Conservation (phyloP, 2,888 invertebrate genomes). For the Strigamia crassipes region DNA sequence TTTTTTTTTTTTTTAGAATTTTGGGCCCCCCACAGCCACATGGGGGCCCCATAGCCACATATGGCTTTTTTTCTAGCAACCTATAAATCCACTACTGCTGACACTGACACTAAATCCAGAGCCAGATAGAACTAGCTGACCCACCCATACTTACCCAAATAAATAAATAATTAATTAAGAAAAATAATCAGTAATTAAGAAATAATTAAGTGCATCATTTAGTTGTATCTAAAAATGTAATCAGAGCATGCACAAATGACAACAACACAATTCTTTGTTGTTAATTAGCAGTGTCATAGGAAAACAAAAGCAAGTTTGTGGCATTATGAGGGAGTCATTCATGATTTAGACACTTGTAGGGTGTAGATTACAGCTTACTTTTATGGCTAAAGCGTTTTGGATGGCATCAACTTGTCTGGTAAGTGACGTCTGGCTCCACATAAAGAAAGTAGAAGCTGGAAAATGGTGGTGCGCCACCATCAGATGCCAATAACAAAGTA, state of each 20-base stretch:
- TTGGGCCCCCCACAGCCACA: too few species aligned
- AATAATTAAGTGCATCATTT: too few species aligned
- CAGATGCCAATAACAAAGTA: constrained; percentile 6
- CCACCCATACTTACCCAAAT: too few species aligned
- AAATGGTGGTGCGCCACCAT: constrained; percentile 14
- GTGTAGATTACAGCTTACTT: background rate
- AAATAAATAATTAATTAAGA: too few species aligned
- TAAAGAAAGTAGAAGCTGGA: background rate
- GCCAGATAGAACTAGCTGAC: too few species aligned
- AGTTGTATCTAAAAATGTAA: background rate
- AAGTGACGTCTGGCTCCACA: background rate
- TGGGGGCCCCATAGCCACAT: too few species aligned
- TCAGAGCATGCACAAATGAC: background rate
- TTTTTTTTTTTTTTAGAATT: too few species aligned
- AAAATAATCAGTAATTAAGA: too few species aligned
- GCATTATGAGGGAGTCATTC: background rate
- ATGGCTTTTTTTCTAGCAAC: too few species aligned
- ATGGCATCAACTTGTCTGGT: background rate
- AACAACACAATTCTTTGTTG: background rate
- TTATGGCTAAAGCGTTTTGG: background rate
- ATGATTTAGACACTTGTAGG: background rate
- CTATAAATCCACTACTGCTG: too few species aligned
- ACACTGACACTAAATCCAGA: too few species aligned
- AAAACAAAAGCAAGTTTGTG: background rate
- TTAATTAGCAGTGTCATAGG: background rate